Evolutionary conservation across 2,113 vertebrate species (phyloP).

Genomic region (Mionectes macconnelli): DNA sequence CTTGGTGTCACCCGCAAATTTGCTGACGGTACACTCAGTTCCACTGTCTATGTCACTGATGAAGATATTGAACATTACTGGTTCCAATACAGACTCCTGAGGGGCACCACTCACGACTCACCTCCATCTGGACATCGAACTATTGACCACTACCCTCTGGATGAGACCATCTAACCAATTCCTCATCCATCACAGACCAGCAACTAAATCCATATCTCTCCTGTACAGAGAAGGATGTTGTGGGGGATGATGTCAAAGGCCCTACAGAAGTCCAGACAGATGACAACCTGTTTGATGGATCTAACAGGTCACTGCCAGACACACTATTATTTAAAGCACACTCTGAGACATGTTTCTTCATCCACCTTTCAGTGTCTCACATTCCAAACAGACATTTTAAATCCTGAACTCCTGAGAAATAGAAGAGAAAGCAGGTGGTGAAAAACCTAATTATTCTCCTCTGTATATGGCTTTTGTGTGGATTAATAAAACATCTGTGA

Average conservation of each 20-base stretch:
- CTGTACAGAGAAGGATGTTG: background rate
- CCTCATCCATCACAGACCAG: background rate
- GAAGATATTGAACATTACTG: background rate
- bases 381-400: background rate
- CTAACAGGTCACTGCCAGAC: background rate
- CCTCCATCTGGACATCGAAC: background rate
- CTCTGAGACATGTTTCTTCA: background rate
- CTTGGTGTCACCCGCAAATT: background rate
- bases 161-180: background rate
- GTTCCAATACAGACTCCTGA: background rate
- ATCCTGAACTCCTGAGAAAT: background rate
- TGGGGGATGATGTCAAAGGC: background rate
- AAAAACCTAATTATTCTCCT: background rate
- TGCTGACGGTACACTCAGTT: background rate
- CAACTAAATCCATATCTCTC: background rate
- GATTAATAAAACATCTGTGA: constrained; percentile 12
- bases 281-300: background rate
- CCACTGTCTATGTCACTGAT: background rate
- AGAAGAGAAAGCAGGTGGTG: constrained; percentile 20
- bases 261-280: background rate
- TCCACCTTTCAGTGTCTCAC: background rate
- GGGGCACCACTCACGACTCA: background rate
- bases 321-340: background rate
- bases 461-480: background rate
- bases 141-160: background rate